phyloP scores from a whole-genome alignment of 2,113 vertebrate genomes.

The Holacanthus passer region DNA sequence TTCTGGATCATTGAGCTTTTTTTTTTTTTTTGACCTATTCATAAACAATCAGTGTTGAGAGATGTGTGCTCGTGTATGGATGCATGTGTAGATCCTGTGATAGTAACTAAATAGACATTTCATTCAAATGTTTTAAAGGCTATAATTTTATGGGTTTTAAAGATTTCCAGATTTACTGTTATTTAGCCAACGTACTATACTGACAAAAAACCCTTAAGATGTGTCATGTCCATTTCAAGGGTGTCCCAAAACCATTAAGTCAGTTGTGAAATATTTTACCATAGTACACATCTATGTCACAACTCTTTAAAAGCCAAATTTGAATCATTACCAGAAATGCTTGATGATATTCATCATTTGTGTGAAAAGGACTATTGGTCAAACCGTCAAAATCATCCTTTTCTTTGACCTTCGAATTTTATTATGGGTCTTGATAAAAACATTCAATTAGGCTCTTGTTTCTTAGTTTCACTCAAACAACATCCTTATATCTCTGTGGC shows the following conservation, averaged over 20 bases:
- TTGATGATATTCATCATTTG: conserved; percentile 5
- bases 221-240: neutral
- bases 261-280: neutral
- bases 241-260: neutral
- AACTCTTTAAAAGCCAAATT: neutral
- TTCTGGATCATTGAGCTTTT: conserved; percentile 37
- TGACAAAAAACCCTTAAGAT: neutral
- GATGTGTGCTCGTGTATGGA: neutral
- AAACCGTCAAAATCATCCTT: neutral
- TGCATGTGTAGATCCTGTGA: neutral
- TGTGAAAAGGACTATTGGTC: neutral
- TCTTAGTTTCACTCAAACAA: neutral
- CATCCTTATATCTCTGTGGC: neutral
- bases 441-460: neutral
- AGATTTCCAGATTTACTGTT: neutral
- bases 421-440: neutral
- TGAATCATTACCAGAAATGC: neutral
- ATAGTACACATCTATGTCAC: neutral
- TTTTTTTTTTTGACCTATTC: conserved; percentile 37
- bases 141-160: neutral
- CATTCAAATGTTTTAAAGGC: neutral
- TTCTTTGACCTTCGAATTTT: neutral
- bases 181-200: neutral
- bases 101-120: neutral
- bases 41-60: conserved; percentile 31